These are phyloP conservation scores for Petrocephalus schoutedeni DNA, from an alignment of 2,797 vertebrate genomes.

Conservation along the genomic window DNA sequence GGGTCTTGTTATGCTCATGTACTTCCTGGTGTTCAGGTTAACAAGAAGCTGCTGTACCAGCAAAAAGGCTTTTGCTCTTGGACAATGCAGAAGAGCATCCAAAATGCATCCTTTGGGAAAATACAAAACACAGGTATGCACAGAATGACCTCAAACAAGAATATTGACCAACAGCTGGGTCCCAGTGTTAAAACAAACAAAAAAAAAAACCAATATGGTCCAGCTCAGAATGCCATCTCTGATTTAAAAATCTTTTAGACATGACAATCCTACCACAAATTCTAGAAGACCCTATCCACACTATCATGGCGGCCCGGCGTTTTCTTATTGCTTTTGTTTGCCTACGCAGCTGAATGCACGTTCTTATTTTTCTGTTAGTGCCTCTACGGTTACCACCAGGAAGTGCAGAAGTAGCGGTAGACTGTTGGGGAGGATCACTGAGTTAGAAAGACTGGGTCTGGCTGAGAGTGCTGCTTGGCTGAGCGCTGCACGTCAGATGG, in stretches of 20 bases:
- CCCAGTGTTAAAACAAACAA: neutral
- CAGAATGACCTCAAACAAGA: neutral
- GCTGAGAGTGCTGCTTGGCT: neutral
- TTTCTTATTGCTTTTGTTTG: neutral
- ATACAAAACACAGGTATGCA: neutral
- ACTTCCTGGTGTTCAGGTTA: neutral
- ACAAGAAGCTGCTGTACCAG: neutral
- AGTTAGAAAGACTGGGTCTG: neutral
- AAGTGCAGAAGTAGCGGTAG: neutral
- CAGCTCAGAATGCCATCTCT: neutral
- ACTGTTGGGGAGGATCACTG: neutral
- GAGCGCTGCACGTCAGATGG: slow-evolving; percentile 2
- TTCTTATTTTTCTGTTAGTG: neutral
- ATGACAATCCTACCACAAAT: neutral
- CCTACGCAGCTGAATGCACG: neutral
- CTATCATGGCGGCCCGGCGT: neutral
- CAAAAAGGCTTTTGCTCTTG: neutral
- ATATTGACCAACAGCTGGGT: neutral
- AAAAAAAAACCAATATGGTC: neutral
- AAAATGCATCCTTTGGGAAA: neutral
- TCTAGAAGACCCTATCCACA: neutral
- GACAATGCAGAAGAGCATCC: neutral
- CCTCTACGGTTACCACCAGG: neutral
- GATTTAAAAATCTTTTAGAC: neutral
- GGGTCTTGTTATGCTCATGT: neutral